A percentile compares a stretch with the other conserved stretches of the same genome.
phyloP scores from a whole-genome alignment of 2,888 invertebrate genomes.

The Cryptocephalus moraei region DNA sequence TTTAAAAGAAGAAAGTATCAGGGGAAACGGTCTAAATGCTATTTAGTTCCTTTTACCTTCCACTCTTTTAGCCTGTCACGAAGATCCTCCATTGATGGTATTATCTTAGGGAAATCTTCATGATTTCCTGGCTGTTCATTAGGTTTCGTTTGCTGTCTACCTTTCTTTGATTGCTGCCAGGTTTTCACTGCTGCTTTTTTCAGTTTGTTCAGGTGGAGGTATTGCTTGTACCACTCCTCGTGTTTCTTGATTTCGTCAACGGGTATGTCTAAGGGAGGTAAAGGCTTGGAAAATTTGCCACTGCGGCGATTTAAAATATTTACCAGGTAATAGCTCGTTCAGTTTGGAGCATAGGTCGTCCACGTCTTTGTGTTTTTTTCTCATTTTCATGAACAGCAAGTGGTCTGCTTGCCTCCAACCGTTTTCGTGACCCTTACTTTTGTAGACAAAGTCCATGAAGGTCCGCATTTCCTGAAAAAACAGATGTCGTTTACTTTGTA shows the following conservation, averaged over 20 bases:
- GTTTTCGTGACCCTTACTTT: conserved; percentile 39
- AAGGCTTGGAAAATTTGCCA: conserved; percentile 45
- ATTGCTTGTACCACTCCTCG: conserved; percentile 41
- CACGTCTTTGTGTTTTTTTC: conserved; percentile 22
- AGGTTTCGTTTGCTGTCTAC: background rate
- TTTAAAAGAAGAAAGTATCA: too few species aligned
- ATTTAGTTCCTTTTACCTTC: too few species aligned
- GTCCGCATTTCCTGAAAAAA: conserved; percentile 40
- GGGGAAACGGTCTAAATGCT: too few species aligned
- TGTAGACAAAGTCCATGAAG: conserved; percentile 44
- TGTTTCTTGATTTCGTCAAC: conserved; percentile 38
- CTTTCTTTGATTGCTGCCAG: conserved; percentile 35
- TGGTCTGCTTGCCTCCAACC: too few species aligned
- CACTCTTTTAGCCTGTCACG: too few species aligned
- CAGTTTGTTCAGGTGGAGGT: conserved; percentile 35
- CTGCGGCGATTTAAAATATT: conserved; percentile 28
- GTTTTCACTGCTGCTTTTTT: conserved; percentile 35
- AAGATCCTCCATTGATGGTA: too few species aligned
- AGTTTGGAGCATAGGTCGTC: too few species aligned
- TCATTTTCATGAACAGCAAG: too few species aligned
- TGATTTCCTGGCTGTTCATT: too few species aligned
- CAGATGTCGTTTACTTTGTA: too few species aligned
- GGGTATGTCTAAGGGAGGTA: conserved; percentile 32
- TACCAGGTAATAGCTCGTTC: conserved; percentile 22
- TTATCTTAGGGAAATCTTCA: too few species aligned